Conservation (phyloP, 2,113 vertebrate genomes). For the Varanus komodoensis region DNA sequence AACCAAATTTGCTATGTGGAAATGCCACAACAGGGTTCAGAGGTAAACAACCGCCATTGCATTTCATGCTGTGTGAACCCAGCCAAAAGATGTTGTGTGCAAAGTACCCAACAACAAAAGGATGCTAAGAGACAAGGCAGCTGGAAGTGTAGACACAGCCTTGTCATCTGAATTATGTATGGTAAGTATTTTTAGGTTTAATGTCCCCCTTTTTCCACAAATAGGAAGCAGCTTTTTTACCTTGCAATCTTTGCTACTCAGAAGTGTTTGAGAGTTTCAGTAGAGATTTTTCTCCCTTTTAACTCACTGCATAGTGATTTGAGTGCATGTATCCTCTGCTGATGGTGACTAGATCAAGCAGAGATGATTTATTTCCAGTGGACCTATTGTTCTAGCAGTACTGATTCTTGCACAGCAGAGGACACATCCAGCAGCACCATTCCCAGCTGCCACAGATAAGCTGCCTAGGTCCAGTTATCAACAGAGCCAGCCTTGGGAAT, state of each 20-base stretch:
- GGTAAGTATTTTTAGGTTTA: not conserved
- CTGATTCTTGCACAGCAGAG: not conserved
- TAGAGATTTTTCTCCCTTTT: accelerated
- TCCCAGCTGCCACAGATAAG: not conserved
- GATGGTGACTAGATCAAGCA: not conserved
- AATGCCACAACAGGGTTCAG: no score
- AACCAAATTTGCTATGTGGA: no score
- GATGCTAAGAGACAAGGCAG: not conserved
- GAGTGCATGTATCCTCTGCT: not conserved
- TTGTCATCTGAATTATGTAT: not conserved
- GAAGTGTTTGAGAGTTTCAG: conserved; percentile 40
- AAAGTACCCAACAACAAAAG: not conserved
- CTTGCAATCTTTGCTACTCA: conserved; percentile 49
- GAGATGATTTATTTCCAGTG: conserved; percentile 39
- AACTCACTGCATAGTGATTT: not conserved
- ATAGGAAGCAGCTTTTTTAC: conserved; percentile 31
- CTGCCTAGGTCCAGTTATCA: no score
- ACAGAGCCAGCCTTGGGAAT: not conserved
- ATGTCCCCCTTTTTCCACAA: not conserved
- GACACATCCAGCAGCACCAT: conserved; percentile 39
- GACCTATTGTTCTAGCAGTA: not conserved
- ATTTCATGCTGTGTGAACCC: no score
- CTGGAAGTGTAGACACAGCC: not conserved
- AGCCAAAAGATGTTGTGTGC: no score
- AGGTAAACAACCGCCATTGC: no score